Conservation (phyloP, 1,140 invertebrate species). For the Trachelipus rathkii region DNA sequence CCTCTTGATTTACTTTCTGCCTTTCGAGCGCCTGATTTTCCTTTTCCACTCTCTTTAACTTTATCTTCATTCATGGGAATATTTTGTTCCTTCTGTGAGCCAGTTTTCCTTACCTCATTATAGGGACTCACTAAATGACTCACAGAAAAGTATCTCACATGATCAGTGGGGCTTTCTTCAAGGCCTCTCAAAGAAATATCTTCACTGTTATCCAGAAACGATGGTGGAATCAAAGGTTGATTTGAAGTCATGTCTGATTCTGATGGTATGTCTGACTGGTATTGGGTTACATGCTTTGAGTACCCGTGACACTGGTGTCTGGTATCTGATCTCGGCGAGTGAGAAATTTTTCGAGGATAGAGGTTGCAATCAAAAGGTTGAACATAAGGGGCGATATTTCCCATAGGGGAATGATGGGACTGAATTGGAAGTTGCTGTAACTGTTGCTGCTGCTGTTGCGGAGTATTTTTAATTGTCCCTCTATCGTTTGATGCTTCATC, state of each 20-base stretch:
- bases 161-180: constrained; percentile 37
- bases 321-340: constrained; percentile 35
- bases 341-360: constrained; percentile 29
- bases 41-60: constrained; percentile 31
- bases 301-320: constrained; percentile 40
- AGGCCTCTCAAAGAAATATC: constrained; percentile 31
- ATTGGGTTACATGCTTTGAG: constrained; percentile 33
- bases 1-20: constrained; percentile 41
- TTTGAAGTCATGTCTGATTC: constrained; percentile 32
- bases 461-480: constrained; percentile 6
- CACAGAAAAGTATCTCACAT: constrained; percentile 42
- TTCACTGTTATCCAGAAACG: constrained; percentile 33
- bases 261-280: constrained; percentile 33
- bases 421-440: constrained; percentile 8
- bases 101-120: constrained; percentile 29
- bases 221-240: constrained; percentile 31
- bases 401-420: constrained; percentile 35
- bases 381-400: constrained; percentile 35
- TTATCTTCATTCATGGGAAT: constrained; percentile 37
- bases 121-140: constrained; percentile 40
- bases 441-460: neutral
- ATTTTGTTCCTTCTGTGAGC: constrained; percentile 29
- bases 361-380: constrained; percentile 38
- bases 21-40: constrained; percentile 33
- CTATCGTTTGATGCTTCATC: neutral